phyloP scores from a whole-genome alignment of 2,113 vertebrate genomes.

The Chaetodon auriga region DNA sequence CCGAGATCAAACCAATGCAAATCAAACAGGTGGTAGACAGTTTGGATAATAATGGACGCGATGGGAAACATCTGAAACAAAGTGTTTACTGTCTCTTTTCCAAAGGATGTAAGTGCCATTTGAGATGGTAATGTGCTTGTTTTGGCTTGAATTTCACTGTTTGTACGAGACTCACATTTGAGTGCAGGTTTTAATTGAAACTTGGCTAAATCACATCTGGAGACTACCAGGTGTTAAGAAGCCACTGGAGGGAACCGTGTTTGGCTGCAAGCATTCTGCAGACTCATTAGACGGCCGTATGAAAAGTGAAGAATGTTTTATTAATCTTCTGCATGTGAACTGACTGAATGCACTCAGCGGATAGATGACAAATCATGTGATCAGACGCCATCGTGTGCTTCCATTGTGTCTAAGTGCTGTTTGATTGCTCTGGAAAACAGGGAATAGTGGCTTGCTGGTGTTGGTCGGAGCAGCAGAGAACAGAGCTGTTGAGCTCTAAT shows the following conservation, averaged over 20 bases:
- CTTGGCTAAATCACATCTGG: slow-evolving; percentile 1
- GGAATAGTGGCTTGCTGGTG: slow-evolving; percentile 1
- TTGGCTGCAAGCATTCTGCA: neutral
- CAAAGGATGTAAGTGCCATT: slow-evolving; percentile 9
- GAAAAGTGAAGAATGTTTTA: slow-evolving; percentile 14
- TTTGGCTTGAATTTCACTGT: neutral
- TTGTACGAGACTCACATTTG: neutral
- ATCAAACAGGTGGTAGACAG: slow-evolving; percentile 49
- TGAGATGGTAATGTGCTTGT: slow-evolving; percentile 3
- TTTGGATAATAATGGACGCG: slow-evolving; percentile 14
- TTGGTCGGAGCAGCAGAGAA: neutral
- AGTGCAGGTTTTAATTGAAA: slow-evolving; percentile 14
- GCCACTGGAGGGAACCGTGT: slow-evolving; percentile 31
- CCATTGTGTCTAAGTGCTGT: neutral
- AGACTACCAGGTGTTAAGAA: neutral
- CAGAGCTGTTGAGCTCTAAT: slow-evolving; percentile 20
- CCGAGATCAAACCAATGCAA: slow-evolving; percentile 50
- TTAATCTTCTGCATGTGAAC: neutral
- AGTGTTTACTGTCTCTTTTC: neutral
- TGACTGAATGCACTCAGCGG: neutral
- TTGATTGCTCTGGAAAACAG: neutral
- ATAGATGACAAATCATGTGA: neutral
- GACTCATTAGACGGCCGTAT: neutral
- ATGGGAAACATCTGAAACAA: slow-evolving; percentile 35
- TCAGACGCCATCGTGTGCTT: neutral